phyloP scores from a whole-genome alignment of 2,113 vertebrate species.

The Urocitellus parryii region DNA sequence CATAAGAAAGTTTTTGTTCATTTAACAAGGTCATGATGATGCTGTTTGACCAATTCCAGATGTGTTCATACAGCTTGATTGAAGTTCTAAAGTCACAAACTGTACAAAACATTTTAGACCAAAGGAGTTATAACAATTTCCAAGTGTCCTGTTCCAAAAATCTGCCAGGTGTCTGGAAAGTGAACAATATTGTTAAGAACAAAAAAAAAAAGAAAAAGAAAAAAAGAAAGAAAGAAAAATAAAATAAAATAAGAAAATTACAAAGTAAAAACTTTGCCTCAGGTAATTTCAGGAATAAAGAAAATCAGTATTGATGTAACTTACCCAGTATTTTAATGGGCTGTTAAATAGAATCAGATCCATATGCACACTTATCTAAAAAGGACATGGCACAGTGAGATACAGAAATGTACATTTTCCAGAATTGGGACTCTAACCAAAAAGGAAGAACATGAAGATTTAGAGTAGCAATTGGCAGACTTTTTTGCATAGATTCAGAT shows the following conservation, averaged over 20 bases:
- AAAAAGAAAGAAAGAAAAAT: too few relatives aligned
- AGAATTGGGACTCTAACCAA: neutral
- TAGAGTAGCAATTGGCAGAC: neutral
- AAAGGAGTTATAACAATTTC: neutral
- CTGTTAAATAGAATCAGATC: too few relatives aligned
- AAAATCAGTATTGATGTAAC: neutral
- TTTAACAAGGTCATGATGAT: neutral
- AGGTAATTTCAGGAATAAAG: neutral
- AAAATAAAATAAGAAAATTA: neutral
- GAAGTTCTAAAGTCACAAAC: neutral
- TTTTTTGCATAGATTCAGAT: neutral
- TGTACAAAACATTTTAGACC: neutral
- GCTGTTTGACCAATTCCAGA: slow-evolving; percentile 16
- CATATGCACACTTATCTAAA: neutral
- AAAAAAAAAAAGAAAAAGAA: neutral
- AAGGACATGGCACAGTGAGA: neutral
- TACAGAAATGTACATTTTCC: neutral
- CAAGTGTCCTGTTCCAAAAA: neutral
- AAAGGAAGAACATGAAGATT: neutral
- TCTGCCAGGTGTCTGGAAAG: neutral
- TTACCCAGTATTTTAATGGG: neutral
- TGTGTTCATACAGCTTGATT: neutral
- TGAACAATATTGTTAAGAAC: neutral
- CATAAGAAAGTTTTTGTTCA: neutral
- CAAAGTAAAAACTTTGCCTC: neutral